Evolutionary conservation across 2,113 vertebrate genomes (phyloP).

Genomic region (Perca fluviatilis): DNA sequence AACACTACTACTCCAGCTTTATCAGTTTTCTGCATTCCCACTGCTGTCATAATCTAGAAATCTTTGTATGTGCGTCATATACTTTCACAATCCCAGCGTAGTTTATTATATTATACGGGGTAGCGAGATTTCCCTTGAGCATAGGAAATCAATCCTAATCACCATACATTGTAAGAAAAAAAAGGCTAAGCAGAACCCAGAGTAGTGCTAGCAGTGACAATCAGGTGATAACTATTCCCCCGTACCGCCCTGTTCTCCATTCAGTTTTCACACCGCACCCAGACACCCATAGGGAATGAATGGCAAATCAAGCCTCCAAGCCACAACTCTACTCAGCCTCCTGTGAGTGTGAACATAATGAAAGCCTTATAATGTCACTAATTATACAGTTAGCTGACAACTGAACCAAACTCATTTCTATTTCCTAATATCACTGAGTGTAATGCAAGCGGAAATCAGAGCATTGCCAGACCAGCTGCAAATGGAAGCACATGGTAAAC

Average conservation of each 20-base stretch:
- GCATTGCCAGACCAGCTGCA: conserved; percentile 26
- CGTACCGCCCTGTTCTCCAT: conserved; percentile 33
- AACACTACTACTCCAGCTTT: conserved; percentile 12
- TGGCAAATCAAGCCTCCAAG: conserved; percentile 63
- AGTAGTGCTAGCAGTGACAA: conserved; percentile 42
- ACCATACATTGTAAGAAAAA: conserved; percentile 21
- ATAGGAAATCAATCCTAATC: conserved; percentile 57
- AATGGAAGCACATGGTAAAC: not conserved
- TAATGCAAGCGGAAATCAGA: conserved; percentile 42
- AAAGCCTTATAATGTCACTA: conserved; percentile 78
- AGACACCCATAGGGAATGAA: conserved; percentile 50
- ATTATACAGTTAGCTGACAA: conserved; percentile 75
- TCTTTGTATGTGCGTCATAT: conserved; percentile 25
- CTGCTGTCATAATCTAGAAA: conserved; percentile 24
- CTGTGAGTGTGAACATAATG: conserved; percentile 67
- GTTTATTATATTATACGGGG: conserved; percentile 13
- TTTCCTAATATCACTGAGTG: conserved; percentile 48
- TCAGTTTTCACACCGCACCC: conserved; percentile 43
- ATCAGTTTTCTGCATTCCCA: conserved; percentile 29
- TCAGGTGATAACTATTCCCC: conserved; percentile 28
- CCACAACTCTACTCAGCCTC: conserved; percentile 61
- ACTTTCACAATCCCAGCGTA: conserved; percentile 20
- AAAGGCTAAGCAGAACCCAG: not conserved
- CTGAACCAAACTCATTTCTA: conserved; percentile 60
- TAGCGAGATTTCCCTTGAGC: conserved; percentile 30